Evolutionary conservation across 1,140 invertebrate genomes (phyloP), one percentile per base, ranked within the genome.

Genomic region (Drosophila neocordata): DNA sequence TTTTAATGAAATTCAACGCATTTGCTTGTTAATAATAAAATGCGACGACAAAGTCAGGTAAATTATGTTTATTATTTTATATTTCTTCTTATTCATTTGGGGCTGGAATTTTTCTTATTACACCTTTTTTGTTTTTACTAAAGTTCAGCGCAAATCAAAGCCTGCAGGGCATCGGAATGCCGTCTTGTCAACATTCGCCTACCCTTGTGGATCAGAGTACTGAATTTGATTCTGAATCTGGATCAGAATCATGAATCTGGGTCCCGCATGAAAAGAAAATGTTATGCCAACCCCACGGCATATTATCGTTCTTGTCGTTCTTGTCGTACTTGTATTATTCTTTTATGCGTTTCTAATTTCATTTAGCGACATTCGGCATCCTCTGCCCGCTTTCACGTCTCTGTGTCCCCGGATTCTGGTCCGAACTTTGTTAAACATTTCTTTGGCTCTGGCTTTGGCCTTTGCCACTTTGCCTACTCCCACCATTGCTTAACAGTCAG

Each of bases 321-420:
- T 15, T 27, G 53, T 15, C 53, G 27, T 56, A 61, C 62, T 73
- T 77, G 79, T 79, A 65, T 89, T 83, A 83, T 88, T 88, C 83
- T 88, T 88, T 88, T 88, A 88, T 88, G 79, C 83, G 83, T 83
- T 88, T 88, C 79, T 88, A 88, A 88, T 88, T 88, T 88, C 83
- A 88, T 88, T 88, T 83, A 83, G 83, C 83, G 83, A 88, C 83
- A 88, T 88, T 88, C 83, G 75, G 69, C 83, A 77, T 87, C 56
- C 59, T 12, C 31, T 9, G 20, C 31, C 11, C 56, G n/a, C 63
- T 9, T 2, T 18, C 35, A 2, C 15, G n/a, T 24, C n/a, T 44
- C 35, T 60, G 15, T 22, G n/a, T 52, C 35, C 65, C n/a, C n/a
- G n/a, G 65, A 41, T 61, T 60, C 55, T 15, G 18, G 55, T 67